Base-by-base conservation (phyloP, 2,113 vertebrate species). In the Herpailurus yagouaroundi region DNA sequence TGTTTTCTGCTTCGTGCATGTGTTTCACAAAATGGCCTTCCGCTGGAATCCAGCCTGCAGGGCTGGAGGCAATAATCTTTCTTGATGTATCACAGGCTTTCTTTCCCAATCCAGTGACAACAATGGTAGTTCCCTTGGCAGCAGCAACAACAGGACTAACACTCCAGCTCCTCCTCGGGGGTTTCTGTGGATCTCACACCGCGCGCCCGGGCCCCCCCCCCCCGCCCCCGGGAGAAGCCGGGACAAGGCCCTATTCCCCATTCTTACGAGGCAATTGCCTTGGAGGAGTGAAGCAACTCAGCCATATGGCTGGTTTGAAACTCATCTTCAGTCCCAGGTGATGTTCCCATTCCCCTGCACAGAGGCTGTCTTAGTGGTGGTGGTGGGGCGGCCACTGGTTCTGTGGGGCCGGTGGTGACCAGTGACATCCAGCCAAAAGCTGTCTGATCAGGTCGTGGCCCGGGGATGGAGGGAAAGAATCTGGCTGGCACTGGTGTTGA, bases 71-170 rank as follows among this genome's bases (percentile, higher is more conserved):
- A 36, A n/a, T 82, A 36, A 29, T 63, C 57, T 95, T 82, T 84
- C 82, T 33, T 15, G 21, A 91, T 55, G n/a, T 86, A 83, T 60
- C 82, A 55, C 31, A 31, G 76, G 73, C 60, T 38, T 68, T 91
- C 80, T 94, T 89, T 97, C 89, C 92, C 87, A 83, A 73, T 63
- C 83, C 79, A 55, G 31, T 33, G 45, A 94, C n/a, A 68, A 5
- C 38, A 73, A 57, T 48, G 81, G 14, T 9, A 9, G 66, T 41
- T 41, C 29, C 57, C 83, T 84, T 50, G 7, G 66, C 19, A 68
- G 66, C 21, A 60, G 45, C 55, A 25, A 63, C 36, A 87, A 8
- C 66, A 68, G 2, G 57, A 5, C 2, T 48, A 69, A 82, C 31
- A 41, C 23, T 36, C n/a, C 41, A 55, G 16, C 15, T 41, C 52